Evolutionary conservation across 2,888 invertebrate species (phyloP).

Genomic region (Lochmaea crataegi): DNA sequence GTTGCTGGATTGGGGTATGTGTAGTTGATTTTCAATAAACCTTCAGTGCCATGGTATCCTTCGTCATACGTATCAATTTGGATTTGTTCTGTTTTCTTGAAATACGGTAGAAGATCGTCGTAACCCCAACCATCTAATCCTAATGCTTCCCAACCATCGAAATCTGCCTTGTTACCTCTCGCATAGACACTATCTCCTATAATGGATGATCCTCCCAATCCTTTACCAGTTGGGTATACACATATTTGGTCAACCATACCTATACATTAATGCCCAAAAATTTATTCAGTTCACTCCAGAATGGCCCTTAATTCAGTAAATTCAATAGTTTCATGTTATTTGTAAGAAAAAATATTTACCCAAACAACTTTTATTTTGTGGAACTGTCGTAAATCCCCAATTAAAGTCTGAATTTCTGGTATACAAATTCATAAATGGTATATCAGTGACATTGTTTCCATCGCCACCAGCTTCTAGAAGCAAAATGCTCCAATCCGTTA

Average conservation of each 20-base stretch:
- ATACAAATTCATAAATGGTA: slow-evolving; percentile 38
- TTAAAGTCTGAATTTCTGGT: slow-evolving; percentile 34
- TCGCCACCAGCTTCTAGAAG: slow-evolving; percentile 48
- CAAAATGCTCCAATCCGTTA: slow-evolving; percentile 42
- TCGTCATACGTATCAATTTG: slow-evolving; percentile 12
- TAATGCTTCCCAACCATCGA: slow-evolving; percentile 82
- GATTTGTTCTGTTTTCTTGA: slow-evolving; percentile 31
- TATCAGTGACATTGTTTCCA: slow-evolving; percentile 44
- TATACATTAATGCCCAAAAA: no score
- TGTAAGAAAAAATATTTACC: slow-evolving; percentile 28
- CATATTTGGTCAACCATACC: slow-evolving; percentile 65
- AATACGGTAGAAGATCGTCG: slow-evolving; percentile 64
- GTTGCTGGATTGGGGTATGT: slow-evolving; percentile 19
- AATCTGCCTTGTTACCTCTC: slow-evolving; percentile 84
- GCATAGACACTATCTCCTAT: slow-evolving; percentile 89
- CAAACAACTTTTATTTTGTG: slow-evolving; percentile 44
- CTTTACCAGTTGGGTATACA: slow-evolving; percentile 72
- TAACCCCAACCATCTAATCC: slow-evolving; percentile 72
- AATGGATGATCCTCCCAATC: slow-evolving; percentile 82
- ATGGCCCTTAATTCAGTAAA: no score
- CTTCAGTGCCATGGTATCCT: slow-evolving; percentile 26
- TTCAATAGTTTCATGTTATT: no score
- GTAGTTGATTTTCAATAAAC: slow-evolving; percentile 24
- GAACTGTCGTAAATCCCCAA: slow-evolving; percentile 44
- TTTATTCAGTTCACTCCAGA: no score